Evolutionary conservation across 2,113 vertebrate genomes (phyloP).

Genomic region (Prionailurus bengalensis): DNA sequence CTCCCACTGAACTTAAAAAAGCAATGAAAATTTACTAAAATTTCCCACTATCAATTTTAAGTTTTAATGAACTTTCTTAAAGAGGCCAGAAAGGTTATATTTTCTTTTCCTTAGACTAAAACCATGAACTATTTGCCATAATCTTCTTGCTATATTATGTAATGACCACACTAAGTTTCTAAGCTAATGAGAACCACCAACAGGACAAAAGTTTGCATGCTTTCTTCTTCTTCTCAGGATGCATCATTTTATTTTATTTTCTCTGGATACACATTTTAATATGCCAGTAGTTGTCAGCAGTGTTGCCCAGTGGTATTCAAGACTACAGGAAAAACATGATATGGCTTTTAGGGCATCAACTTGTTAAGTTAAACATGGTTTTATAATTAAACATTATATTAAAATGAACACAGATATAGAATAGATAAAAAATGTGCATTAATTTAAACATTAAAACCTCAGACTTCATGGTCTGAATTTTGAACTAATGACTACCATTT

Average conservation of each 20-base stretch:
- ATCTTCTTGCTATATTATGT: background rate
- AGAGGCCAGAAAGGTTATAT: slow-evolving; percentile 41
- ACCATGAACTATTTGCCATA: slow-evolving; percentile 42
- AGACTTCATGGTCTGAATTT: background rate
- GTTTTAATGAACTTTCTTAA: slow-evolving; percentile 64
- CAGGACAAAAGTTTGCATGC: background rate
- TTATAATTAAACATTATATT: slow-evolving; percentile 7
- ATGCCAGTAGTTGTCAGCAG: background rate
- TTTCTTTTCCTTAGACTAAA: slow-evolving; percentile 53
- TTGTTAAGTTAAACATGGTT: slow-evolving; percentile 19
- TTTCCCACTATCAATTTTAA: slow-evolving; percentile 51
- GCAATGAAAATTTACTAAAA: slow-evolving; percentile 60
- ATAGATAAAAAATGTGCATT: background rate
- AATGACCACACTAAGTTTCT: background rate
- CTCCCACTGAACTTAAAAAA: slow-evolving; percentile 63
- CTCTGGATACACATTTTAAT: background rate
- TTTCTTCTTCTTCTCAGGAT: background rate
- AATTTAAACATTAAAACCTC: background rate
- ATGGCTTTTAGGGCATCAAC: background rate
- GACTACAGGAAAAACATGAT: background rate
- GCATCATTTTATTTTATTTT: background rate
- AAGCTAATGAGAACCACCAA: background rate
- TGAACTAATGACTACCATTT: background rate
- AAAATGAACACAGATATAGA: background rate
- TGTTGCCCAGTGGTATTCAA: background rate